These are phyloP conservation scores for Limnodromus scolopaceus DNA, from an alignment of 2,797 vertebrate species.

Conservation along the genomic window DNA sequence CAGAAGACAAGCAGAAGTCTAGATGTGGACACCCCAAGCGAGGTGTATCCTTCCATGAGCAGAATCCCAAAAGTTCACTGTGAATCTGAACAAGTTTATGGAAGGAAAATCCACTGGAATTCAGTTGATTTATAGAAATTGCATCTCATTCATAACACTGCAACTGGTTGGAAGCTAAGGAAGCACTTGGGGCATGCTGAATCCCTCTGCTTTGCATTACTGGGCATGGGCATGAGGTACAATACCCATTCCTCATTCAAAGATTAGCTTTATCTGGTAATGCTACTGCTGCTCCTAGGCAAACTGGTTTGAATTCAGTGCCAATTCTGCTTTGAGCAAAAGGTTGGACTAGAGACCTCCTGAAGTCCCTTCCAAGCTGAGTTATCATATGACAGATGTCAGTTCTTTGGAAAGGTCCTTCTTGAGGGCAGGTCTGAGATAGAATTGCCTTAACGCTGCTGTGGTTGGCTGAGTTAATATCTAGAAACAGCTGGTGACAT, in stretches of 20 bases:
- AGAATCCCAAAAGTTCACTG: neutral
- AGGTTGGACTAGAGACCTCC: neutral
- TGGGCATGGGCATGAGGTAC: neutral
- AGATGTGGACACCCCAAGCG: neutral
- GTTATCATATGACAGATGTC: neutral
- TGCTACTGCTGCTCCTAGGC: neutral
- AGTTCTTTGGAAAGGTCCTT: neutral
- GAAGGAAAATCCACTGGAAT: neutral
- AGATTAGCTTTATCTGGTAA: neutral
- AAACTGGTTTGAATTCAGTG: neutral
- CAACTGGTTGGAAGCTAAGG: neutral
- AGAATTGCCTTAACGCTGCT: neutral
- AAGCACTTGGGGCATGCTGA: neutral
- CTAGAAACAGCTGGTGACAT: neutral
- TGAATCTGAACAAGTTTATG: neutral
- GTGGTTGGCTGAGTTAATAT: neutral
- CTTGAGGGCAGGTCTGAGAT: neutral
- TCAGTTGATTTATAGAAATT: neutral
- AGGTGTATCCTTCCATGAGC: neutral
- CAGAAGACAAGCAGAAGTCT: neutral
- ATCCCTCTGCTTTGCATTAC: neutral
- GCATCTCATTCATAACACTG: neutral
- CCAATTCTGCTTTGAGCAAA: neutral
- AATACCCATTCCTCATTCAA: neutral
- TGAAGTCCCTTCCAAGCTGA: neutral